Evolutionary conservation across 2,113 vertebrate species (phyloP), one percentile per base, ranked within the genome.

Genomic region (Camarhynchus parvulus): DNA sequence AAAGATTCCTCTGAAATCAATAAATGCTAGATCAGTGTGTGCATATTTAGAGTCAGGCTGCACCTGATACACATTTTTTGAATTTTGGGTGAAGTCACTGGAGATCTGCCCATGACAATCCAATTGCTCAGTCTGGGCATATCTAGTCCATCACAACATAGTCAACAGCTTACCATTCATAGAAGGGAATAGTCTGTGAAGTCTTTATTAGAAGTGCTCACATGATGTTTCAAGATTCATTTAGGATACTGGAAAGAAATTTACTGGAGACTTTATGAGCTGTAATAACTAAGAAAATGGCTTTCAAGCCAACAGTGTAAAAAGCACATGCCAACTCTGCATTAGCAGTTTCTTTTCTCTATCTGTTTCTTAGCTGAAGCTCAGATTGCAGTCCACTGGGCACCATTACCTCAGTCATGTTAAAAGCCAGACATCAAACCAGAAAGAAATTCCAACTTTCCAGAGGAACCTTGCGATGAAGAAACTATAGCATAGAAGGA

Each of bases 221-320:
- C 80, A 50, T 77, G 75, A 89, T 69, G 76, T 87, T 93, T 96
- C 83, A 83, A 89, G 85, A 97, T 75, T 83, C 63, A 89, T 94
- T 95, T 96, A 90, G 94, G 85, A 95, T 78, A 95, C 89, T 77
- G 84, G 92, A 90, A 92, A 95, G 72, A 95, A 96, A 94, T 90
- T 94, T 94, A 96, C 85, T 90, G 64, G 72, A 47, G 82, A 80
- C 56, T 95, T 97, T 95, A 95, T 74, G 84, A 96, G 92, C 83
- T 96, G 88, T 89, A 95, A 81, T 94, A 93, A 95, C 50, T 75
- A 96, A 49, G 83, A 90, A 97, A 96, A 91, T 68, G 80, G 53
- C 93, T 93, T 97, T 89, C 80, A 92, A 89, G 93, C 93, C 94
- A 96, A 81, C 41, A 76, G 88, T 58, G 69, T 62, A 92, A 94